Evolutionary conservation across 2,888 invertebrate species (phyloP), one percentile per base, ranked within the genome.

Genomic region (Ectobius pallidus): DNA sequence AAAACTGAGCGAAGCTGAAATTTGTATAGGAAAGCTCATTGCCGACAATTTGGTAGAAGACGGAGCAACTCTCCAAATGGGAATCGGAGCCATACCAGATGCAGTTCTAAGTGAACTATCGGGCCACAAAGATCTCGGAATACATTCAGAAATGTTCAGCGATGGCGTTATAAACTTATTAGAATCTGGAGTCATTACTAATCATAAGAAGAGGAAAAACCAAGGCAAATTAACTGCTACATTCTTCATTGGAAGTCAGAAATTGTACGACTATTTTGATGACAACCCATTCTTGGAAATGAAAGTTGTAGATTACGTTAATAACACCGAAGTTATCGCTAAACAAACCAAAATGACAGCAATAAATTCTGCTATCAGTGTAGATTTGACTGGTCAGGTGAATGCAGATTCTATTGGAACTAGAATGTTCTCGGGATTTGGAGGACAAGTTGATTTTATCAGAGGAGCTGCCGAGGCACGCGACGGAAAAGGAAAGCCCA

Each of bases 121-220:
- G 73, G 86, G 90, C 78, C 97, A 98, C 86, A 95, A 95, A 81
- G 94, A 98, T 83, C 87, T 98, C 34, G 97, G 97, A 32, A 91
- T 98, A 73, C 97, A 98, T 84, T 96, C 97, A 0, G 97, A 98
- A 85, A 97, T 98, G 97, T 97, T 98, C 85, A 93, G 95, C 78
- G 94, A 94, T 71, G 97, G 97, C 14, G 93, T 98, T 62, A 91
- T 97, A 18, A 94, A 96, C 79, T 87, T 98, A 63, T 93, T 95
- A 14, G 88, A 89, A 67, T 88, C 89, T 11, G 97, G 97, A 0
- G 94, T 92, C 79, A 88, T 98, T 73, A 98, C 96, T 7, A 98
- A 98, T 82, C 91, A 91, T 79, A 88, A 88, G 82, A 97, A 97
- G 82, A 87, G 81, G 1, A 87, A 90, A 77, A 94, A 96, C 81